Evolutionary conservation across 2,888 invertebrate species (phyloP).

Genomic region (Phorcus lineatus): DNA sequence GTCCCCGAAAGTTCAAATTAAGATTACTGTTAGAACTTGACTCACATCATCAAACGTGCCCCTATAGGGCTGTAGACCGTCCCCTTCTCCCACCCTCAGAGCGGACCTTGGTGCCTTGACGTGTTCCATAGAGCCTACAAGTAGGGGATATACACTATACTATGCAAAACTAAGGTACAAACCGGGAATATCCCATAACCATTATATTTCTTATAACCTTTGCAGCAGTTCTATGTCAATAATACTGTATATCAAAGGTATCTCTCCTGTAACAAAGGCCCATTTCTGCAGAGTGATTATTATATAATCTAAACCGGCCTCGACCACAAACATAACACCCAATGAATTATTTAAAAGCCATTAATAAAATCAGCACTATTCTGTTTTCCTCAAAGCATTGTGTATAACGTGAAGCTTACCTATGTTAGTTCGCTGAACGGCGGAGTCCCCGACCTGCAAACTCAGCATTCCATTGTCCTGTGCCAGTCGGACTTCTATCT

Average conservation of each 20-base stretch:
- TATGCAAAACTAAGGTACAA: not conserved
- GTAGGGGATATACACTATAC: not conserved
- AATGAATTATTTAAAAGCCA: no score
- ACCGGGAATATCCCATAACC: not conserved
- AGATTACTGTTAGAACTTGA: not conserved
- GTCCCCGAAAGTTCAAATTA: no score
- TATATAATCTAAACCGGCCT: no score
- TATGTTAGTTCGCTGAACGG: not conserved
- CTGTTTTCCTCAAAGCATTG: no score
- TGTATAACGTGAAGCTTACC: not conserved
- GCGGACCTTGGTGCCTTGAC: slow-evolving; percentile 17
- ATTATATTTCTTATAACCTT: no score
- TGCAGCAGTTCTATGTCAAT: no score
- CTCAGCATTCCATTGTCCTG: not conserved
- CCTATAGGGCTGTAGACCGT: not conserved
- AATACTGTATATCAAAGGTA: no score
- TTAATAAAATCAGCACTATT: no score
- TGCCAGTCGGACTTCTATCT: slow-evolving; percentile 21
- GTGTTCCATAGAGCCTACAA: not conserved
- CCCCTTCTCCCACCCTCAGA: slow-evolving; percentile 7
- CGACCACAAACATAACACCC: no score
- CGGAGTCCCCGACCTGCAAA: slow-evolving; percentile 2
- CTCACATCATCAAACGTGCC: slow-evolving; percentile 26
- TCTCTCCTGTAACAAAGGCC: no score
- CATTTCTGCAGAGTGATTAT: no score